A percentile compares a stretch with the other conserved stretches of the same genome.
Conservation (phyloP, 2,797 vertebrate species). For the Myotis findleyi region DNA sequence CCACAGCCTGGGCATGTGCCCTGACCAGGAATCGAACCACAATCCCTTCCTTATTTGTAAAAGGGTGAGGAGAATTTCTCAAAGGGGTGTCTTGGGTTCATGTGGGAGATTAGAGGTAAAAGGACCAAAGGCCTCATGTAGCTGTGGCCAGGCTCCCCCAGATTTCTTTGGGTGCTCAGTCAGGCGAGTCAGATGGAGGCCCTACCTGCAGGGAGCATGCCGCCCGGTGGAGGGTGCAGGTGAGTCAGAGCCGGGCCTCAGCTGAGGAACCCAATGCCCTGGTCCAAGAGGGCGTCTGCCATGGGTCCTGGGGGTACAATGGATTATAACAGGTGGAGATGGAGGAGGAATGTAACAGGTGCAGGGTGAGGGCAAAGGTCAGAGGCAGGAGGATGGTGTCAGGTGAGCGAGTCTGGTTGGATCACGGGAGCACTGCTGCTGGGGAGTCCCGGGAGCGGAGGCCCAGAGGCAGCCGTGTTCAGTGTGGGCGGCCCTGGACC, state of each 20-base stretch:
- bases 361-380: not conserved
- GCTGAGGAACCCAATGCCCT: not conserved
- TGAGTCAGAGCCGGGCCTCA: not conserved
- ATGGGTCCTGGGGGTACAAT: not conserved
- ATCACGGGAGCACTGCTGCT: not conserved
- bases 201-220: not conserved
- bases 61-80: not conserved
- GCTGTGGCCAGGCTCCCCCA: not conserved
- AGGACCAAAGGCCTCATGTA: not conserved
- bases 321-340: not conserved
- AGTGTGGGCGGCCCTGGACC: not conserved
- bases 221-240: fast-evolving
- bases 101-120: not conserved
- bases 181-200: not conserved
- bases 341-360: not conserved
- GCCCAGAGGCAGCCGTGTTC: not conserved
- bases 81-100: not conserved
- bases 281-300: not conserved
- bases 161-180: fast-evolving
- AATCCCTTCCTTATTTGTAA: not conserved
- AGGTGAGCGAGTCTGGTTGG: not conserved
- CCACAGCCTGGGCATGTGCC: no score
- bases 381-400: not conserved
- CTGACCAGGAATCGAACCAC: no score
- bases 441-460: not conserved